These are phyloP conservation scores for Lepidochitona cinerea DNA, from an alignment of 2,888 invertebrate genomes.

Conservation along the genomic window DNA sequence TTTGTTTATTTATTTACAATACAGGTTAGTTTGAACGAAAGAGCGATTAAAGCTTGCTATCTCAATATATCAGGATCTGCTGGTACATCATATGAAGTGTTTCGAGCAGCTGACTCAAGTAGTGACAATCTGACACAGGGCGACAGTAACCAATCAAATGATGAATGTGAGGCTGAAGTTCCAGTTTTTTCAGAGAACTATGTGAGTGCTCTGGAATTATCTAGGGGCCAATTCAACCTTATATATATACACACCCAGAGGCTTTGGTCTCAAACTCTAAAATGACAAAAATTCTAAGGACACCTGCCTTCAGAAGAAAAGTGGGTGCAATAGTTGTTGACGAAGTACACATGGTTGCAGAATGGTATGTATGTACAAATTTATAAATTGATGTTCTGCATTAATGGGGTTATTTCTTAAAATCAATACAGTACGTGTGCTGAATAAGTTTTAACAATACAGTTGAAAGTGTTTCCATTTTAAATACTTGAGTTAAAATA, in stretches of 20 bases:
- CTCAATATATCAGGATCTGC: conserved; percentile 6
- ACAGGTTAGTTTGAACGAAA: background rate
- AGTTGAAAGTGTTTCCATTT: too few species aligned
- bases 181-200: background rate
- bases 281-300: conserved; percentile 4
- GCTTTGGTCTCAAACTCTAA: conserved; percentile 5
- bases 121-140: background rate
- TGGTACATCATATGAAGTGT: background rate
- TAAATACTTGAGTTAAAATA: too few species aligned
- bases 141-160: background rate
- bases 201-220: background rate
- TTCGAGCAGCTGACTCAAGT: background rate
- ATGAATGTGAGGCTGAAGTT: background rate
- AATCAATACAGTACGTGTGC: background rate
- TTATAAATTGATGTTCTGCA: background rate
- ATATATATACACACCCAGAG: conserved; percentile 12
- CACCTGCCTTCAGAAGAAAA: background rate
- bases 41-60: conserved; percentile 12
- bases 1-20: background rate
- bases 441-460: background rate
- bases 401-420: background rate
- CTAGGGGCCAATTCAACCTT: background rate
- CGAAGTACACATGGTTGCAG: conserved; percentile 19
- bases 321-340: conserved; percentile 15
- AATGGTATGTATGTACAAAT: conserved; percentile 1